phyloP scores from a whole-genome alignment of 2,888 invertebrate genomes.

The Melanargia galathea region DNA sequence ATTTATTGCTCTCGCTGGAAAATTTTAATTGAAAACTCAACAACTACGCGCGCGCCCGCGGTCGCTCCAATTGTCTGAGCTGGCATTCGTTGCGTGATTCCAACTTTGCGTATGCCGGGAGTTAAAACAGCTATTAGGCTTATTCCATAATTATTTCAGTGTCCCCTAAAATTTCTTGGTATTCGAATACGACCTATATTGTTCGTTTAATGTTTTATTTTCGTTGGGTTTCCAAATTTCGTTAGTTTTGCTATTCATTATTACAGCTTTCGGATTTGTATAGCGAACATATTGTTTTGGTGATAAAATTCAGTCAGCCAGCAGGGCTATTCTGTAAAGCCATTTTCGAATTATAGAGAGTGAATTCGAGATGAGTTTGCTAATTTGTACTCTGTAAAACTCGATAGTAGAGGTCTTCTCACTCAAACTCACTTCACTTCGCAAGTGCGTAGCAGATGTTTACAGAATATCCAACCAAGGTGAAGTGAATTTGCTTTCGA shows the following conservation, averaged over 20 bases:
- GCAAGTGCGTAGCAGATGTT: no score
- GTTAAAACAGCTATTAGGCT: conserved; percentile 36
- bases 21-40: conserved; percentile 64
- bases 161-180: conserved; percentile 28
- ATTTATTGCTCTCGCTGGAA: conserved; percentile 70
- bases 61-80: conserved; percentile 39
- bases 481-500: no score
- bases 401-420: no score
- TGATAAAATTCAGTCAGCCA: no score
- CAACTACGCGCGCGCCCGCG: conserved; percentile 22
- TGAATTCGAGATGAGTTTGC: no score
- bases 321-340: no score
- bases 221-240: neutral
- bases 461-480: no score
- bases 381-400: no score
- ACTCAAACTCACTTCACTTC: no score
- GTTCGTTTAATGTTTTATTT: conserved; percentile 29
- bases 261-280: no score
- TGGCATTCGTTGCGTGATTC: conserved; percentile 36
- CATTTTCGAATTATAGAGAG: no score
- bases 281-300: no score
- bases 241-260: neutral
- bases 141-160: conserved; percentile 35
- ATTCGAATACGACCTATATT: conserved; percentile 19
- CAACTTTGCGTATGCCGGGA: conserved; percentile 38